phyloP scores from a whole-genome alignment of 2,113 vertebrate species.

The Falco punctatus region DNA sequence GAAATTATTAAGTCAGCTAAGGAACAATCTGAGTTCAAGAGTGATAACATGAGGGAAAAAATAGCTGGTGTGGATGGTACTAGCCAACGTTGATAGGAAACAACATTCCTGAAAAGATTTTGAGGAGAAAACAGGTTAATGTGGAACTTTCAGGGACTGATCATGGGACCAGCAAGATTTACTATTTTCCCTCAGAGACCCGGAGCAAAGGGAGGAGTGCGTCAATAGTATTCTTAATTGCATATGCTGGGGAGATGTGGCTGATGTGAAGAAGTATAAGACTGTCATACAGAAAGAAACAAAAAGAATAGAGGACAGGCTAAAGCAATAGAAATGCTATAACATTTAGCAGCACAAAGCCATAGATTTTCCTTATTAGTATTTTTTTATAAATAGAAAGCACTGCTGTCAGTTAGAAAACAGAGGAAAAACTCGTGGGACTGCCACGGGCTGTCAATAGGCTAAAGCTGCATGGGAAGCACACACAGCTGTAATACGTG shows the following conservation, averaged over 20 bases:
- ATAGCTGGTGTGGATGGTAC: rapidly evolving
- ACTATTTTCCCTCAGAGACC: background rate
- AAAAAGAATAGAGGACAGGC: background rate
- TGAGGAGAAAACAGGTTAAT: background rate
- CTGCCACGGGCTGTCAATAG: background rate
- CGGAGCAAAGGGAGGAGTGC: background rate
- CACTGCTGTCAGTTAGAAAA: background rate
- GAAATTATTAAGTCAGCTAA: background rate
- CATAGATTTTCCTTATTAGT: background rate
- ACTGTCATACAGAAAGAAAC: background rate
- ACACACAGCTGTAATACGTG: background rate
- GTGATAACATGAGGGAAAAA: background rate
- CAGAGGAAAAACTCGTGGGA: background rate
- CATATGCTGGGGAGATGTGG: background rate
- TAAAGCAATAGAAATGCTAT: background rate
- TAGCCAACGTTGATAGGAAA: background rate
- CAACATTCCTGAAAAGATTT: background rate
- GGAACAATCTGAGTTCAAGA: background rate
- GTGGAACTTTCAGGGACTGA: background rate
- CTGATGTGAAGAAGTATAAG: background rate
- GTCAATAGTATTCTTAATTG: background rate
- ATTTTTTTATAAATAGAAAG: background rate
- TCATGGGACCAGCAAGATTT: rapidly evolving
- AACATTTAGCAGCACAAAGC: background rate
- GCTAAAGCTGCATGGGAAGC: background rate